phyloP scores from a whole-genome alignment of 1,140 invertebrate genomes.

The Physella acuta region DNA sequence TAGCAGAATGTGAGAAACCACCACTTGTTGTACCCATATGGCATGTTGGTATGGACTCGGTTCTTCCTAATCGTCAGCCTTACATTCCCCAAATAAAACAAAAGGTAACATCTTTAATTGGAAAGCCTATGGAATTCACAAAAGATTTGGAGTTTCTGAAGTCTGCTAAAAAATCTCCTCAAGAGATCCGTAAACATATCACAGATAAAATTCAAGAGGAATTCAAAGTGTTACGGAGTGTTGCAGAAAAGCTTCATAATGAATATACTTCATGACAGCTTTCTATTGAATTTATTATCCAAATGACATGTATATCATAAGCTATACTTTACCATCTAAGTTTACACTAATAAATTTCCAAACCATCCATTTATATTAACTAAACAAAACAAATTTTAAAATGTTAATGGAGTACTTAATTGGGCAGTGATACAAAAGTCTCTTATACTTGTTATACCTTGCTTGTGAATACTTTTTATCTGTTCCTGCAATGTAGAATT shows the following conservation, averaged over 20 bases:
- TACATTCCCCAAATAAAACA: slow-evolving; percentile 80
- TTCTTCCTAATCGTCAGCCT: slow-evolving; percentile 66
- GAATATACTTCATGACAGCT: slow-evolving; percentile 4
- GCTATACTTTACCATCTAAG: no score
- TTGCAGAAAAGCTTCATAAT: slow-evolving; percentile 58
- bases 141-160: slow-evolving; percentile 70
- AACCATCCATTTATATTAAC: no score
- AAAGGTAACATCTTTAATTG: slow-evolving; percentile 79
- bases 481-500: no score
- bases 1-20: slow-evolving; percentile 76
- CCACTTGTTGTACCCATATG: slow-evolving; percentile 90
- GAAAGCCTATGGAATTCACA: slow-evolving; percentile 81
- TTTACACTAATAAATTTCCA: no score
- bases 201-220: slow-evolving; percentile 85
- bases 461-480: no score
- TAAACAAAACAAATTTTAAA: no score
- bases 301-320: no score
- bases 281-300: no score
- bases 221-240: slow-evolving; percentile 65
- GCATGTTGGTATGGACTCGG: slow-evolving; percentile 87
- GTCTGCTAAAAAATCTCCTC: slow-evolving; percentile 62
- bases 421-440: no score
- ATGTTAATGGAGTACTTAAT: no score
- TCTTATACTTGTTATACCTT: no score
- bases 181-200: slow-evolving; percentile 78